These are phyloP conservation scores for Lagocephalus sceleratus DNA, from an alignment of 2,797 vertebrate species.

Conservation along the genomic window DNA sequence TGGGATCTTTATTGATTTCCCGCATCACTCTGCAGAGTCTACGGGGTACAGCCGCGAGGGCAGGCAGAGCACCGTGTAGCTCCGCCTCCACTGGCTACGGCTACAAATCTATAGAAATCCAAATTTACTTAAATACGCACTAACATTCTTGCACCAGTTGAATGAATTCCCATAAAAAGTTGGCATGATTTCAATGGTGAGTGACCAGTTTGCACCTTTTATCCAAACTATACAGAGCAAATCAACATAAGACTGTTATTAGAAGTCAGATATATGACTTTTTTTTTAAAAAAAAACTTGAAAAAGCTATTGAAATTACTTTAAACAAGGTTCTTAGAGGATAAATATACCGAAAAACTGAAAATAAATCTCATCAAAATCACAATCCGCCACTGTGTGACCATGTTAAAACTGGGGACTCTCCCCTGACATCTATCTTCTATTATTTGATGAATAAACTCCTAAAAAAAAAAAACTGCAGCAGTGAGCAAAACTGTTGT, in stretches of 20 bases:
- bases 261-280: slow-evolving; percentile 1
- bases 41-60: slow-evolving; percentile 77
- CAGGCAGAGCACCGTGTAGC: slow-evolving; percentile 86
- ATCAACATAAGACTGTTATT: slow-evolving; percentile 15
- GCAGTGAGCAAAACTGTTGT: slow-evolving; percentile 1
- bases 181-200: slow-evolving; percentile 43
- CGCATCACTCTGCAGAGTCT: slow-evolving; percentile 79
- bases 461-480: background rate
- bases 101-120: slow-evolving; percentile 15
- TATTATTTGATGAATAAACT: background rate
- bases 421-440: background rate
- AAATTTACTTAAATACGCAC: slow-evolving; percentile 41
- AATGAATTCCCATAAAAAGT: slow-evolving; percentile 18
- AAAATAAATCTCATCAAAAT: slow-evolving; percentile 14
- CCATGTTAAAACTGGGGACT: background rate
- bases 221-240: slow-evolving; percentile 15
- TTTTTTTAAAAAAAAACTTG: slow-evolving; percentile 3
- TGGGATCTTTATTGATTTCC: slow-evolving; percentile 97
- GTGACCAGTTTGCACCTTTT: slow-evolving; percentile 29
- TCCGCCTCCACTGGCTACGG: background rate
- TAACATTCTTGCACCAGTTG: slow-evolving; percentile 26
- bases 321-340: slow-evolving; percentile 1
- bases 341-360: background rate
- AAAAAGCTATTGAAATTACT: slow-evolving; percentile 1
- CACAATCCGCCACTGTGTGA: slow-evolving; percentile 2